These are phyloP conservation scores for Parazoanthus atlanticus DNA, from an alignment of 92 coral and sea anemone species.

Conservation along the genomic window DNA sequence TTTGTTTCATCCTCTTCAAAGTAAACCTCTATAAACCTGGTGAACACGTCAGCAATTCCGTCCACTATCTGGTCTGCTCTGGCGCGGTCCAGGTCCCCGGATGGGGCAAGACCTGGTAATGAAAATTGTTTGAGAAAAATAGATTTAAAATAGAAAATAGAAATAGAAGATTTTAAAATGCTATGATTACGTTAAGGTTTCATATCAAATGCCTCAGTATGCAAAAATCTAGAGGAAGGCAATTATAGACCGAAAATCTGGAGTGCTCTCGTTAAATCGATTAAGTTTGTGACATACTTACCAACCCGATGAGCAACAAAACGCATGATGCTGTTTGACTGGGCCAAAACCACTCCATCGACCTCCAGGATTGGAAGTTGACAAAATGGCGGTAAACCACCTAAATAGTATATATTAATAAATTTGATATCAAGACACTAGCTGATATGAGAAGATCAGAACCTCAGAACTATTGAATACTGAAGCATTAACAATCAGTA, in stretches of 20 bases:
- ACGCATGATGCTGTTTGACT: constrained; percentile 21
- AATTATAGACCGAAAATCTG: too few relatives aligned
- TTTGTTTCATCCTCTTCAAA: constrained; percentile 45
- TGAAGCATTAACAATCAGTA: too few relatives aligned
- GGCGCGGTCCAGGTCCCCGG: constrained; percentile 28
- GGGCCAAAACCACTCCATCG: constrained; percentile 14
- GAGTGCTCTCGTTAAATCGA: too few relatives aligned
- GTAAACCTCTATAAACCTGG: constrained; percentile 18
- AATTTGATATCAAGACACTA: background rate
- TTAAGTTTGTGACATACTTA: background rate
- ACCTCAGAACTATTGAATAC: too few relatives aligned
- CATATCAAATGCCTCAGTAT: background rate
- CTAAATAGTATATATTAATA: background rate
- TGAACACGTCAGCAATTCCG: constrained; percentile 26
- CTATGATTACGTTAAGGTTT: background rate
- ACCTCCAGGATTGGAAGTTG: constrained; percentile 26
- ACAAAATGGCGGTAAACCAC: constrained; percentile 28
- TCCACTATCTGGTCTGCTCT: constrained; percentile 50
- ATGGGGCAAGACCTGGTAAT: constrained; percentile 48
- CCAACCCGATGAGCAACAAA: constrained; percentile 17
- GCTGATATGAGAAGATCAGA: too few relatives aligned
- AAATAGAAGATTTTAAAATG: background rate
- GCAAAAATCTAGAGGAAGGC: background rate
- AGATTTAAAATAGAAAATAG: background rate
- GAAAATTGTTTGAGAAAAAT: background rate